Evolutionary conservation across 1,140 invertebrate genomes (phyloP).

Genomic region (Microvelia longipes): DNA sequence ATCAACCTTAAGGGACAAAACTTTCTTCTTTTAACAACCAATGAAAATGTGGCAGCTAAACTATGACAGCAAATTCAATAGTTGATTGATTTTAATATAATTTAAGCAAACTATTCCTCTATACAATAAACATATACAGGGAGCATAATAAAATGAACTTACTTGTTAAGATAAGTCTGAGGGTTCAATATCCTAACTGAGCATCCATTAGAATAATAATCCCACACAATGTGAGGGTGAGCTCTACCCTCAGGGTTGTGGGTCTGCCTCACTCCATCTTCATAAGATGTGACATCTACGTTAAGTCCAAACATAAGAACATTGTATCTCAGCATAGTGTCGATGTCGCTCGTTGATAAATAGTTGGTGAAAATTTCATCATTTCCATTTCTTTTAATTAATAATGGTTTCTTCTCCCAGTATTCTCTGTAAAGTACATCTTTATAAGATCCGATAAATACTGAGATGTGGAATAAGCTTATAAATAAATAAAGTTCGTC

Average conservation of each 20-base stretch:
- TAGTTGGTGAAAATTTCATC: conserved; percentile 52
- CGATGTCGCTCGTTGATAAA: conserved; percentile 57
- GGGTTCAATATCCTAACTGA: conserved; percentile 87
- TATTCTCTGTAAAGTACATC: conserved; percentile 28
- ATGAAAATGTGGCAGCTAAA: no score
- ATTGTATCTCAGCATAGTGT: conserved; percentile 58
- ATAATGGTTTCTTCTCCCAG: conserved; percentile 70
- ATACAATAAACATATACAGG: no score
- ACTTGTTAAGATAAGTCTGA: conserved; percentile 38
- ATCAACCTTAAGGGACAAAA: no score
- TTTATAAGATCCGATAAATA: no score
- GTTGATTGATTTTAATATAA: no score
- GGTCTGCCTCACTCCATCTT: conserved; percentile 61
- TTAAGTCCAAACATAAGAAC: conserved; percentile 68
- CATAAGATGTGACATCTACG: conserved; percentile 78
- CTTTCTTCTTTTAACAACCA: no score
- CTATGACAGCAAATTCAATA: no score
- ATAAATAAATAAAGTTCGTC: no score
- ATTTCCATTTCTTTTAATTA: conserved; percentile 48
- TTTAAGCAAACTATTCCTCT: no score
- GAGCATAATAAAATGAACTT: conserved; percentile 1
- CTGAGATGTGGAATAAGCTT: no score
- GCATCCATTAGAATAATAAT: conserved; percentile 77
- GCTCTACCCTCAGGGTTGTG: conserved; percentile 52
- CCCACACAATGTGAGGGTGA: conserved; percentile 70